A percentile compares a stretch with the other conserved stretches of the same genome.
phyloP scores from a whole-genome alignment of 2,113 vertebrate genomes.

The Odontophorus gujanensis region DNA sequence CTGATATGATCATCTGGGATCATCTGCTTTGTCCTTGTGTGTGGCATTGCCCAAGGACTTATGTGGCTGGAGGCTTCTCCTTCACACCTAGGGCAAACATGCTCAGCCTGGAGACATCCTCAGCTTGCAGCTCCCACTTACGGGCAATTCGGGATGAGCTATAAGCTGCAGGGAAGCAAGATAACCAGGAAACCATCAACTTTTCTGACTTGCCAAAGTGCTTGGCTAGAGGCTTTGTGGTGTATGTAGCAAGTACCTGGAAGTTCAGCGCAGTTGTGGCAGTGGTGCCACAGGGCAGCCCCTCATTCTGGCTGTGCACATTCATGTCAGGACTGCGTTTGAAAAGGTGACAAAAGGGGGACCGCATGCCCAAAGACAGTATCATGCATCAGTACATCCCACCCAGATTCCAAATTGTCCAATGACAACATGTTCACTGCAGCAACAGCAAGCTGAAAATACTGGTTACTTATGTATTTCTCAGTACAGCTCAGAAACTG shows the following conservation, averaged over 20 bases:
- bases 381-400: too few species aligned
- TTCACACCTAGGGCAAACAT: neutral
- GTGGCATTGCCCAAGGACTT: rapidly evolving
- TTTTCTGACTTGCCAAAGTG: neutral
- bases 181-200: neutral
- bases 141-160: neutral
- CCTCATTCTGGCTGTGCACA: neutral
- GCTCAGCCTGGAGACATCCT: neutral
- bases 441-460: neutral
- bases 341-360: neutral
- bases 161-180: neutral
- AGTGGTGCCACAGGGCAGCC: neutral
- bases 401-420: neutral
- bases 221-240: neutral
- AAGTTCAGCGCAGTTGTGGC: neutral
- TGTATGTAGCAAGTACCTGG: neutral
- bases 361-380: neutral
- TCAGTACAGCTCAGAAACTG: neutral
- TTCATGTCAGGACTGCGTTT: neutral
- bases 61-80: neutral
- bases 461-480: neutral
- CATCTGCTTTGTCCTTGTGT: neutral
- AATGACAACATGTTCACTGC: neutral
- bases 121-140: neutral
- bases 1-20: neutral